Evolutionary conservation across 2,113 vertebrate species (phyloP), one percentile per base, ranked within the genome.

Genomic region (Protomyctophum bolini): DNA sequence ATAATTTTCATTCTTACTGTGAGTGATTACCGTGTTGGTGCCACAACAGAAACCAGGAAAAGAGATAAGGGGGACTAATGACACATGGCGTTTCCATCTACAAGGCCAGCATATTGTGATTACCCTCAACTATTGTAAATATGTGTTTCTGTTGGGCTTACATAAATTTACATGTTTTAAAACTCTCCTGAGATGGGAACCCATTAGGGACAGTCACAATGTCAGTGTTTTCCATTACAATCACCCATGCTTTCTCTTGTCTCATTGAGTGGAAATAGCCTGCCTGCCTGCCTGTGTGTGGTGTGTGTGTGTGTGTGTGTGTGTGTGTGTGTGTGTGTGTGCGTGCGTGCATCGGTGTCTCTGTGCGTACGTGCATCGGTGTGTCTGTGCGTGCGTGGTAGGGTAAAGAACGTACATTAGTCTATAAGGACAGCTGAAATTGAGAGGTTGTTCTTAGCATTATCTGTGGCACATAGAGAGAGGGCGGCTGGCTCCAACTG

Each of bases 81-180:
- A 95, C 86, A 93, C 94, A 94, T 95, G 92, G 91, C 86, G 70
- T 88, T 89, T 92, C 91, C 91, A 94, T 94, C 92, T 93, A 86
- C 91, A 92, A 83, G 91, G 91, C 92, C 86, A 87, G 88, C 47
- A 80, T 92, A 85, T 93, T 93, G 92, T 94, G 92, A 94, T 94
- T 93, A 94, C 91, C 85, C 87, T 54, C 81, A 89, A 75, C 49
- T 81, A 81, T 93, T 93, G 92, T 92, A 92, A 93, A 93, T 92
- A 93, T 93, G 81, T 91, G 86, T 89, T 92, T 92, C 83, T 82
- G 71, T 84, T 91, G 77, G 86, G 79, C 84, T 93, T 92, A 88
- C 90, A 88, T 84, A 87, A 76, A 87, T 92, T 94, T 92, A 89
- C 86, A 91, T 82, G 84, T 85, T 87, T 83, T 73, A 65, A 83